Evolutionary conservation across 2,797 vertebrate species (phyloP).

Genomic region (Sylvia borin): DNA sequence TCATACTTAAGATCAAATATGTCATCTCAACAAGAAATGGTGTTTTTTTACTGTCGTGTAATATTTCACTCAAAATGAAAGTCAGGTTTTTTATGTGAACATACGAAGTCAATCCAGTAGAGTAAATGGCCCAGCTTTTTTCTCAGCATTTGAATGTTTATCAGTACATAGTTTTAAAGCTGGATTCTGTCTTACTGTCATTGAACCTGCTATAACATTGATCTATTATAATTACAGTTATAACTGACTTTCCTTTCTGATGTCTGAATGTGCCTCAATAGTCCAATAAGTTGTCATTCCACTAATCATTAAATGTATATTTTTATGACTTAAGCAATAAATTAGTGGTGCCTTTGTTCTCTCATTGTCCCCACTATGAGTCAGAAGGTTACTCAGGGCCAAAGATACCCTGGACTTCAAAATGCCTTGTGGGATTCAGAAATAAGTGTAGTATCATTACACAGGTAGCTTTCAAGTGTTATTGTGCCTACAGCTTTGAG

Average conservation of each 20-base stretch:
- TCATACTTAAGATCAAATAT: background rate
- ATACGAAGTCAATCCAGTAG: background rate
- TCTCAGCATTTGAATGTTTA: background rate
- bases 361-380: background rate
- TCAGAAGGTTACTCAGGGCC: background rate
- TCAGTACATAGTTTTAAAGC: background rate
- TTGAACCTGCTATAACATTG: background rate
- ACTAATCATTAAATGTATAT: background rate
- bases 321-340: background rate
- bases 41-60: background rate
- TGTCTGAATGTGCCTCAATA: background rate
- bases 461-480: background rate
- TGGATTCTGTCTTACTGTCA: background rate
- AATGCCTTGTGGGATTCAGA: background rate
- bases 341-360: background rate
- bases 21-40: background rate
- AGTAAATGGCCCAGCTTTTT: background rate
- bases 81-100: background rate
- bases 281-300: background rate
- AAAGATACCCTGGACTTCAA: background rate
- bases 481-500: background rate
- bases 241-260: background rate
- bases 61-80: background rate
- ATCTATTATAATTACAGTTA: background rate
- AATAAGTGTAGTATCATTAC: background rate